phyloP scores from a whole-genome alignment of 2,888 invertebrate species.

The Emmelina monodactyla region DNA sequence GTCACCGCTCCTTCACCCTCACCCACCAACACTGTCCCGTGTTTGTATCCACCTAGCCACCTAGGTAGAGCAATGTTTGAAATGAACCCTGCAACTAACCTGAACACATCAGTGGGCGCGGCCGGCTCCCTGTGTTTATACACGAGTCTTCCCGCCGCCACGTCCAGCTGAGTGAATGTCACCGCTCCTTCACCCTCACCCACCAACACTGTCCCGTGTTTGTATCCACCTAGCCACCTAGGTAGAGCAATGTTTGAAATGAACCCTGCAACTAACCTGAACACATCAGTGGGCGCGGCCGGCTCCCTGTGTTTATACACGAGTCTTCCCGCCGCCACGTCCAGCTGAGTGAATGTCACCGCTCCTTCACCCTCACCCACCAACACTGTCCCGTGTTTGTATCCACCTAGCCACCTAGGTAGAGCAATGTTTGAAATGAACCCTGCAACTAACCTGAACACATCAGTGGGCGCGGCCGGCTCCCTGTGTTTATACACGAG shows the following conservation, averaged over 20 bases:
- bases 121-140: conserved; percentile 76
- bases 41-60: too few relatives aligned
- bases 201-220: conserved; percentile 77
- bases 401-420: too few relatives aligned
- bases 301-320: conserved; percentile 76
- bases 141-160: conserved; percentile 72
- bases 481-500: conserved; percentile 79
- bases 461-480: conserved; percentile 67
- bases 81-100: too few relatives aligned
- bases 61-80: too few relatives aligned
- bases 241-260: too few relatives aligned
- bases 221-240: too few relatives aligned
- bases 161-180: conserved; percentile 78
- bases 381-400: conserved; percentile 77
- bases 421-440: too few relatives aligned
- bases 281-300: conserved; percentile 67
- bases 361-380: conserved; percentile 62
- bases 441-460: conserved; percentile 65
- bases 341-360: conserved; percentile 75
- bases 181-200: conserved; percentile 55
- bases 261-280: conserved; percentile 66
- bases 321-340: conserved; percentile 74
- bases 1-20: conserved; percentile 50
- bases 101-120: conserved; percentile 67
- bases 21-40: conserved; percentile 76